phyloP scores from a whole-genome alignment of 2,888 invertebrate species.

The Balanococcus diminutus region DNA sequence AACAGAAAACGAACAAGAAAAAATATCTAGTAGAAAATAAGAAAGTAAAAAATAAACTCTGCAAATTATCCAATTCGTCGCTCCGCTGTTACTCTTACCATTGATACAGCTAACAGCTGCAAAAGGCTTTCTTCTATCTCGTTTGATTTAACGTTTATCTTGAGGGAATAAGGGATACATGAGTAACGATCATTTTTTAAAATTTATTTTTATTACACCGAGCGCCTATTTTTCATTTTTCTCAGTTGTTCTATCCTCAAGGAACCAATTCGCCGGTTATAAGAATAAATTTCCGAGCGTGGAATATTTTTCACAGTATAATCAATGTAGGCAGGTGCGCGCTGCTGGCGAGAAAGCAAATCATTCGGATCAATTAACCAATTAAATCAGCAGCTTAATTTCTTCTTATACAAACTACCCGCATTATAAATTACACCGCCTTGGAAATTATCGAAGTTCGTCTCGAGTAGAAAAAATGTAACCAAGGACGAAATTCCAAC shows the following conservation, averaged over 20 bases:
- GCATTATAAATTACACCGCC: background rate
- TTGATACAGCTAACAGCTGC: slow-evolving; percentile 19
- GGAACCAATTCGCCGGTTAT: background rate
- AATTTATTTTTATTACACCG: slow-evolving; percentile 29
- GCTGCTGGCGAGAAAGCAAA: background rate
- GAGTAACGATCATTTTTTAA: slow-evolving; percentile 29
- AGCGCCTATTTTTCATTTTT: slow-evolving; percentile 13
- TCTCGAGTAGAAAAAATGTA: background rate
- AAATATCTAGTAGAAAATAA: background rate
- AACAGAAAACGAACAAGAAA: background rate
- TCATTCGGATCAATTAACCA: background rate
- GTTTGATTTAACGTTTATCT: slow-evolving; percentile 35
- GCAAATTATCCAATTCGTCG: slow-evolving; percentile 35
- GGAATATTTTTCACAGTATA: background rate
- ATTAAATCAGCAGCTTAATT: background rate
- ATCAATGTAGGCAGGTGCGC: no score
- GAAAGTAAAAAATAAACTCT: background rate
- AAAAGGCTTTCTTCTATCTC: background rate
- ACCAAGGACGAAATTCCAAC: background rate
- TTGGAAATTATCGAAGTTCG: background rate
- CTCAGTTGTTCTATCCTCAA: background rate
- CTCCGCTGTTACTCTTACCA: background rate
- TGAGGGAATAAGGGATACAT: slow-evolving; percentile 5
- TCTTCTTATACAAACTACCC: background rate
- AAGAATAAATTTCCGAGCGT: background rate